Conservation (phyloP, 1,140 invertebrate species). For the Tetragonula clypearis region DNA sequence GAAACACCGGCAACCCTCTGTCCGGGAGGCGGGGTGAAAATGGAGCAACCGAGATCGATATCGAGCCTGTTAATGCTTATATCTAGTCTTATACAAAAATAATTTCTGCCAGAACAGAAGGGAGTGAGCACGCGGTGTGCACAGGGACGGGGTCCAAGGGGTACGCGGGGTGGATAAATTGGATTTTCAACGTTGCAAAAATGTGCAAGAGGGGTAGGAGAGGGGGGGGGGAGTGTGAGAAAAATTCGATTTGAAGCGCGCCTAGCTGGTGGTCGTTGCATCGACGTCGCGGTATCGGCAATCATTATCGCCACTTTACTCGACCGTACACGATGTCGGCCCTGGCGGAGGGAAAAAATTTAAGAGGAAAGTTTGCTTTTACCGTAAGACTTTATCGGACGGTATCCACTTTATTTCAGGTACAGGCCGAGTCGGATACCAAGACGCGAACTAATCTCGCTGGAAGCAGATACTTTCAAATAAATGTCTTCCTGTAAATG, state of each 20-base stretch:
- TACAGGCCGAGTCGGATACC: neutral
- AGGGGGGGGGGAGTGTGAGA: neutral
- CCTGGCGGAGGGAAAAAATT: neutral
- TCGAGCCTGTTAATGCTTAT: conserved; percentile 30
- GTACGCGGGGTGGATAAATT: neutral
- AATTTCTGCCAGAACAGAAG: conserved; percentile 10
- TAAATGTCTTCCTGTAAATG: conserved; percentile 43
- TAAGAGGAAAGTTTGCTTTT: conserved; percentile 38
- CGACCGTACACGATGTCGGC: neutral
- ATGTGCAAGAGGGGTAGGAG: neutral
- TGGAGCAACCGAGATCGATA: conserved; percentile 25
- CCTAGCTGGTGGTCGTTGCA: neutral
- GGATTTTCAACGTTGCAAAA: conserved; percentile 33
- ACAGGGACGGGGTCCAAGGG: too few relatives aligned
- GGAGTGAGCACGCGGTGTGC: too few relatives aligned
- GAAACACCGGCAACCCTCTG: neutral
- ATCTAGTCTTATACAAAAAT: conserved; percentile 28
- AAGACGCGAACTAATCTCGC: conserved; percentile 34
- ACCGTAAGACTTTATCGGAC: conserved; percentile 29
- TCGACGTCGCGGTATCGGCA: conserved; percentile 20
- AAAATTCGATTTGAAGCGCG: conserved; percentile 28
- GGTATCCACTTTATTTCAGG: conserved; percentile 14
- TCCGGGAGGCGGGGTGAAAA: neutral
- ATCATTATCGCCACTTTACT: conserved; percentile 41
- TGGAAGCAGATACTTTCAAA: conserved; percentile 28